Conservation (phyloP, 2,113 vertebrate genomes). For the Chlamydotis undulata region DNA sequence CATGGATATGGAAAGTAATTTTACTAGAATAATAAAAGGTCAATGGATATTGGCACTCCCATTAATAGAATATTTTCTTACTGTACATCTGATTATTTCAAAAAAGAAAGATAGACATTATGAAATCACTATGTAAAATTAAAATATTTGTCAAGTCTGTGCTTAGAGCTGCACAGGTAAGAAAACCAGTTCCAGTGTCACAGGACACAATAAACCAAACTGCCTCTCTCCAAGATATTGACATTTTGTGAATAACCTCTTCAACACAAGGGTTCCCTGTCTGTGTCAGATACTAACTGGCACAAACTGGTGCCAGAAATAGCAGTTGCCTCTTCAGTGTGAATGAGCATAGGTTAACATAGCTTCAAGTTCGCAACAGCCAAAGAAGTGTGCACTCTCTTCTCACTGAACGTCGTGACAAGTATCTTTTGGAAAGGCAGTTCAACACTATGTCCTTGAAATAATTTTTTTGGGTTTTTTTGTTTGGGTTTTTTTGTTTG, state of each 20-base stretch:
- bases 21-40: not conserved
- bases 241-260: not conserved
- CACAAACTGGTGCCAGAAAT: not conserved
- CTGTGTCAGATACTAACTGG: not conserved
- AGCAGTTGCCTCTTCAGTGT: not conserved
- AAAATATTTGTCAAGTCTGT: not conserved
- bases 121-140: not conserved
- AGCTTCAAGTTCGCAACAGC: not conserved
- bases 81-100: too few species aligned
- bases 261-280: not conserved
- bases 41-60: not conserved
- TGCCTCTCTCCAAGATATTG: not conserved
- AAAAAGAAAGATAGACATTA: not conserved
- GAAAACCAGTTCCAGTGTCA: not conserved
- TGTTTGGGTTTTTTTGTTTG: too few species aligned
- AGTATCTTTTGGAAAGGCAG: not conserved
- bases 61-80: not conserved
- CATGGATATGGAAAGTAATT: not conserved
- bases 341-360: not conserved
- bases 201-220: not conserved
- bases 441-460: not conserved
- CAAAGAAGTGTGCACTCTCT: not conserved
- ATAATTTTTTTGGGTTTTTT: not conserved
- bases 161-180: rapidly evolving
- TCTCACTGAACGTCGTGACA: not conserved